Percentiles rank a stretch among this genome's conserved stretches.
Evolutionary conservation across 2,888 invertebrate genomes (phyloP).

Genomic region (Oconnorella tubifera): DNA sequence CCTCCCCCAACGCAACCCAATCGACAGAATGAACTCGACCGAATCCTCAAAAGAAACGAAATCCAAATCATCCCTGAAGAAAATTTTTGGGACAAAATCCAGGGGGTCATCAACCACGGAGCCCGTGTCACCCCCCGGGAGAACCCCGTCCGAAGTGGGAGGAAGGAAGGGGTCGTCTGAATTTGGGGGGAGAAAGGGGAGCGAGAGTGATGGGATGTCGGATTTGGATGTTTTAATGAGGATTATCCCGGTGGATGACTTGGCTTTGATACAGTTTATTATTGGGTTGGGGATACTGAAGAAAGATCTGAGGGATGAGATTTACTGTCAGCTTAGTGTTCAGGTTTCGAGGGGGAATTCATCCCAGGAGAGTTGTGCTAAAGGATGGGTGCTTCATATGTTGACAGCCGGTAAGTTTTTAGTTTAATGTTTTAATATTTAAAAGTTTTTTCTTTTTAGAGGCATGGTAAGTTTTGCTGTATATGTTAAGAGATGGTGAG

Average conservation of each 20-base stretch:
- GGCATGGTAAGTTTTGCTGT: too few species aligned
- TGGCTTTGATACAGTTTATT: constrained; percentile 36
- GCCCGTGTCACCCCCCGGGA: not conserved
- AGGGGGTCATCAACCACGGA: not conserved
- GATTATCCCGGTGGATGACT: constrained; percentile 27
- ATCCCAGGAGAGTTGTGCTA: constrained; percentile 20
- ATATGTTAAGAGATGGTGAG: too few species aligned
- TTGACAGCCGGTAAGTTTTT: constrained; percentile 24
- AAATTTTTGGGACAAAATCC: too few species aligned
- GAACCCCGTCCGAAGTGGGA: constrained; percentile 5
- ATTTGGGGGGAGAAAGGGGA: not conserved
- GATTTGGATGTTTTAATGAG: constrained; percentile 17
- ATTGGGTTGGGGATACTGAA: constrained; percentile 37
- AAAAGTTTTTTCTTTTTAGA: not conserved
- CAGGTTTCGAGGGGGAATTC: constrained; percentile 33
- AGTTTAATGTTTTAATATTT: not conserved
- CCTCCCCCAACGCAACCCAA: constrained; percentile 14
- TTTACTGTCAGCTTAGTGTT: constrained; percentile 36
- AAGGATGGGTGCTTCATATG: constrained; percentile 36
- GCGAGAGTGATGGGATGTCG: not conserved
- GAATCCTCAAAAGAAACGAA: too few species aligned
- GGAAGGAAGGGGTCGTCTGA: not conserved
- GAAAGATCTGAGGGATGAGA: constrained; percentile 37
- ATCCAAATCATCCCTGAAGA: too few species aligned
- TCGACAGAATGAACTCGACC: constrained; percentile 1